These are phyloP conservation scores for Plodia interpunctella DNA, from an alignment of 1,140 invertebrate species.

Conservation along the genomic window DNA sequence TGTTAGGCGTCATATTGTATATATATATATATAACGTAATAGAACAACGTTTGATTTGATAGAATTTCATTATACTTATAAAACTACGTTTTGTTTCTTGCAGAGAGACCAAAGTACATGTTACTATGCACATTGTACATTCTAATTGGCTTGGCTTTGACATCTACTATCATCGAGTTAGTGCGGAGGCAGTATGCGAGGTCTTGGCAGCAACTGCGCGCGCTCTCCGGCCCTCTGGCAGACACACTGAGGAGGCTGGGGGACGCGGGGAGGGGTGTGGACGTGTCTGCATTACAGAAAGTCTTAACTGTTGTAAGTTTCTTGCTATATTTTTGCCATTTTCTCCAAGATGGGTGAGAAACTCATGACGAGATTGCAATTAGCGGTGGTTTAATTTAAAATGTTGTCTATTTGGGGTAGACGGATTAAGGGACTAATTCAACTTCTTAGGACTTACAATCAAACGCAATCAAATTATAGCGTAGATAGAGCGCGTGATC, in stretches of 20 bases:
- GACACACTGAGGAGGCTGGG: slow-evolving; percentile 86
- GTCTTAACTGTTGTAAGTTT: slow-evolving; percentile 80
- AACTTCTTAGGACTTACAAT: too few species aligned
- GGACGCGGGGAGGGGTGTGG: slow-evolving; percentile 83
- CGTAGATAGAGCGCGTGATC: too few species aligned
- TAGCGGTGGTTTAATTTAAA: too few species aligned
- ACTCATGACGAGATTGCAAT: too few species aligned
- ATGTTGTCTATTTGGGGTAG: too few species aligned
- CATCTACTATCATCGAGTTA: slow-evolving; percentile 95
- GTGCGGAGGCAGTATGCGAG: slow-evolving; percentile 90
- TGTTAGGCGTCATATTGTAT: too few species aligned
- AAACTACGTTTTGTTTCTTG: slow-evolving; percentile 9
- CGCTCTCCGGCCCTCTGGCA: slow-evolving; percentile 86
- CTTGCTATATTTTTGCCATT: not conserved
- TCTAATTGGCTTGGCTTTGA: slow-evolving; percentile 93
- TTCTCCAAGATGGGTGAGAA: too few species aligned
- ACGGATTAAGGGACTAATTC: too few species aligned
- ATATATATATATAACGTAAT: too few species aligned
- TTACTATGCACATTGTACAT: slow-evolving; percentile 94
- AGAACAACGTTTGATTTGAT: too few species aligned
- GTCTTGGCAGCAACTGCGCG: slow-evolving; percentile 88
- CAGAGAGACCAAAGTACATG: slow-evolving; percentile 92
- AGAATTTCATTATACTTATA: not conserved
- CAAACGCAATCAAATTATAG: too few species aligned
- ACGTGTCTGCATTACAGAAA: slow-evolving; percentile 83